Base-by-base conservation (phyloP, 2,888 invertebrate species). In the Drosophila anomelani region DNA sequence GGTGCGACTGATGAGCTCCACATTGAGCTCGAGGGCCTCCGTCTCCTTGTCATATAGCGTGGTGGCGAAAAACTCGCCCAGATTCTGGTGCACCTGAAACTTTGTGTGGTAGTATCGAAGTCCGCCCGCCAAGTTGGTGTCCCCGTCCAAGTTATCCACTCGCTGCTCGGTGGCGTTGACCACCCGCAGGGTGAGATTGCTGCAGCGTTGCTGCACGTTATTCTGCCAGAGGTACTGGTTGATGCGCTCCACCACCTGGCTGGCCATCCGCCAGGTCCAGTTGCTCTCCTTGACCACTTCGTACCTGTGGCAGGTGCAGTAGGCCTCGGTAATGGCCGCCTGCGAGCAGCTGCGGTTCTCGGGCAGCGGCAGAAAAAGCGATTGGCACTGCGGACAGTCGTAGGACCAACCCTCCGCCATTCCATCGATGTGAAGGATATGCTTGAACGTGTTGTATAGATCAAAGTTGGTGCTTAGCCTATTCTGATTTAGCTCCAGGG, bases 381-480 rank as follows among this genome's bases (percentile, higher is more conserved):
- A 95, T 56, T 93, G 93, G 81, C 96, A 96, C 1, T 92, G 93
- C 0, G 94, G 93, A 89, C 96, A 96, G 15, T 93, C 94, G 59
- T 90, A 88, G 55, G 94, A 93, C n/a, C 53, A 56, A 17, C 32
- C 3, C 1, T 46, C 8, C 86, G 78, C 2, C 71, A 55, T 44
- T 62, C 80, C 1, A 57, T 39, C 3, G 46, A 94, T 78, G 23
- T 91, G 89, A 17, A 95, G 88, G 32, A 96, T 92, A 70, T 95
- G 94, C 46, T 94, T 91, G 0, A 96, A 89, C 0, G 96, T 96
- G 87, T 95, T 94, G 85, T 95, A 94, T 7, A 96, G 85, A 88
- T 96, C 96, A 81, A 94, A 96, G 0, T 96, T 96, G 10, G 95
- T 95, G 0, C 95, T 94, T 32, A 96, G 91, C 55, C 94, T 93